phyloP scores from a whole-genome alignment of 2,113 vertebrate species.

The Cisticola juncidis region DNA sequence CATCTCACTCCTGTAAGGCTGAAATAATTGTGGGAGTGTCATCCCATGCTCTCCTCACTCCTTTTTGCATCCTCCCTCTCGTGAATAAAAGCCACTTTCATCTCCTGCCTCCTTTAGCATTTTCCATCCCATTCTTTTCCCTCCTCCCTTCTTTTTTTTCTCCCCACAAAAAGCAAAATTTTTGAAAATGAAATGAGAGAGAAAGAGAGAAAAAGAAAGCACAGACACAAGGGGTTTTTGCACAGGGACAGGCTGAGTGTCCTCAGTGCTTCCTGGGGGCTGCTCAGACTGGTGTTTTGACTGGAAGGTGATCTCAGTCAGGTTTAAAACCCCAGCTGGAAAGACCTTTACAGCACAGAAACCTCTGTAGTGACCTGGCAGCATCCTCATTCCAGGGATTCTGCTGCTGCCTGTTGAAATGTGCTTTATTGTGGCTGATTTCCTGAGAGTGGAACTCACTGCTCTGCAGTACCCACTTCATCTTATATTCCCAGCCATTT shows the following conservation, averaged over 20 bases:
- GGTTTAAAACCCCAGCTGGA: not conserved
- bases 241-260: no score
- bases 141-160: not conserved
- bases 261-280: not conserved
- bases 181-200: conserved; percentile 15
- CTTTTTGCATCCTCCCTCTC: not conserved
- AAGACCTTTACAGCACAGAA: not conserved
- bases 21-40: not conserved
- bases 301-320: not conserved
- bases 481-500: not conserved
- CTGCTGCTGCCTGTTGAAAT: not conserved
- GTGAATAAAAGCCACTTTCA: conserved; percentile 32
- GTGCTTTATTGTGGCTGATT: not conserved
- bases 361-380: not conserved
- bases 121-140: not conserved
- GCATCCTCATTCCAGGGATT: not conserved
- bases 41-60: not conserved
- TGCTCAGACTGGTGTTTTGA: not conserved
- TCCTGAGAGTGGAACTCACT: not conserved
- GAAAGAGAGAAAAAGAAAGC: not conserved
- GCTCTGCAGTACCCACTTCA: not conserved
- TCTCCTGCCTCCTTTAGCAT: conserved; percentile 12
- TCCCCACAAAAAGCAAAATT: not conserved
- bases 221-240: not conserved
- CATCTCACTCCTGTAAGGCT: not conserved